These are phyloP conservation scores for Tineola bisselliella DNA, from an alignment of 2,888 invertebrate genomes.

Conservation along the genomic window DNA sequence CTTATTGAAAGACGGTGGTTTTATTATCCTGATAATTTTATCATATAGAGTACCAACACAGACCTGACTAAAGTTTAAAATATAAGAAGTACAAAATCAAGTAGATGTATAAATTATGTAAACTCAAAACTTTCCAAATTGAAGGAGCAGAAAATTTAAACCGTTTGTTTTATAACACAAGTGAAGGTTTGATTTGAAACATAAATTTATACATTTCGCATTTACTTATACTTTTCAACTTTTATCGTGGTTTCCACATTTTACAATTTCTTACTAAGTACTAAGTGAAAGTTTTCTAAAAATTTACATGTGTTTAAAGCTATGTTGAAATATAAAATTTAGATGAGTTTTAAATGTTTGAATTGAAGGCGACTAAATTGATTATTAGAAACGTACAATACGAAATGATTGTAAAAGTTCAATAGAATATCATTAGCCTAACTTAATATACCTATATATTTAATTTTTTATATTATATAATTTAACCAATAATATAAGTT, in stretches of 20 bases:
- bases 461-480: too few relatives aligned
- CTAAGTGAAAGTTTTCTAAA: background rate
- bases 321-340: too few relatives aligned
- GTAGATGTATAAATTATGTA: conserved; percentile 3
- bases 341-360: too few relatives aligned
- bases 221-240: background rate
- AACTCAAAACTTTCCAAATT: conserved; percentile 1
- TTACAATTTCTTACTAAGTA: background rate
- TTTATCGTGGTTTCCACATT: background rate
- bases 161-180: conserved; percentile 2
- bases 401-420: too few relatives aligned
- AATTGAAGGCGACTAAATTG: too few relatives aligned
- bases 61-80: background rate
- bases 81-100: background rate
- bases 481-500: too few relatives aligned
- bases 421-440: too few relatives aligned
- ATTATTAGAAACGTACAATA: too few relatives aligned
- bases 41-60: background rate
- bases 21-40: background rate
- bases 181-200: conserved; percentile 1
- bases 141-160: background rate
- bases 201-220: conserved; percentile 9
- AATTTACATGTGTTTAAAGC: background rate
- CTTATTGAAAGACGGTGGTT: background rate
- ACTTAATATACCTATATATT: too few relatives aligned